Evolutionary conservation across 2,113 vertebrate genomes (phyloP).

Genomic region (Psophia crepitans): DNA sequence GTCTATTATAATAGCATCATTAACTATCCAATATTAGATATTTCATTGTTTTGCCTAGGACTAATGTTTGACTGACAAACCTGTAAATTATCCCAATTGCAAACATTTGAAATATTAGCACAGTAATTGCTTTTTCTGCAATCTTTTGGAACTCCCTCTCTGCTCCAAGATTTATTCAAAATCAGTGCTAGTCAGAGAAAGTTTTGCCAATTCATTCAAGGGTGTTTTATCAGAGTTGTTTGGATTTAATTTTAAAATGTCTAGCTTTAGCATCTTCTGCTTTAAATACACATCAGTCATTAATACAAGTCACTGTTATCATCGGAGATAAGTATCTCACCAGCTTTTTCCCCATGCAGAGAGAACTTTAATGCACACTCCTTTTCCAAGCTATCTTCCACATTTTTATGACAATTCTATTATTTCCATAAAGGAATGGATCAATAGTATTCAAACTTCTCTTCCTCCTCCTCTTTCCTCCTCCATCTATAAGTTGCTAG

Average conservation of each 20-base stretch:
- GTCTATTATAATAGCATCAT: not conserved
- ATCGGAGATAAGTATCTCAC: not conserved
- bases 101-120: constrained; percentile 13
- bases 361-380: not conserved
- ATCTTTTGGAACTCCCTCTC: not conserved
- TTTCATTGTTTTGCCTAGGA: not conserved
- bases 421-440: not conserved
- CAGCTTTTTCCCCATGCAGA: not conserved
- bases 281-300: not conserved
- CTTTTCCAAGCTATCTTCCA: not conserved
- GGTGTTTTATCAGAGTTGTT: not conserved
- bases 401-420: not conserved
- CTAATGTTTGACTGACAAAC: not conserved
- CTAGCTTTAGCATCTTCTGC: not conserved
- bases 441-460: not conserved
- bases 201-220: not conserved
- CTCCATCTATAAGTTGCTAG: not conserved
- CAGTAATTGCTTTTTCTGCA: not conserved
- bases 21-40: not conserved
- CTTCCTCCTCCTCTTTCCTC: not conserved
- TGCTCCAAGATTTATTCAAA: not conserved
- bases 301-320: not conserved
- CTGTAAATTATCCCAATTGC: constrained; percentile 28
- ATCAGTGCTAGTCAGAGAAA: not conserved
- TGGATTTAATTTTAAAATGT: not conserved